Conservation (phyloP, 2,797 vertebrate genomes). For the Pangasius larnaudii region DNA sequence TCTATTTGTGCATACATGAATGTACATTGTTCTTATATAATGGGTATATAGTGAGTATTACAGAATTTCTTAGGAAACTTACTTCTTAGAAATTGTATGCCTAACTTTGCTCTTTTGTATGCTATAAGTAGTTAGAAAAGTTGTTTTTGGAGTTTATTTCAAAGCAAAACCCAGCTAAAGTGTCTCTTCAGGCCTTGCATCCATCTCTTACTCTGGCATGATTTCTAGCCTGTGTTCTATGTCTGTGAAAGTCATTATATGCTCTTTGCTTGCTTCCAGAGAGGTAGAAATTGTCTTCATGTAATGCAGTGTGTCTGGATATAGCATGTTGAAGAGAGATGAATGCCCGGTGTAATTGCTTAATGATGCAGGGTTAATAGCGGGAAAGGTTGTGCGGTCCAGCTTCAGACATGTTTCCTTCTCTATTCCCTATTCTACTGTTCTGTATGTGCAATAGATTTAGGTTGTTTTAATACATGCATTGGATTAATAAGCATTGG, state of each 20-base stretch:
- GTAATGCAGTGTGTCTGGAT: conserved; percentile 7
- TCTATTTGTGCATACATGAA: not conserved
- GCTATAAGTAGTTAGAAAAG: not conserved
- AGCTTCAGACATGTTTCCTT: not conserved
- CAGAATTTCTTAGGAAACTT: not conserved
- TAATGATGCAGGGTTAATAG: not conserved
- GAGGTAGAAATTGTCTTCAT: conserved; percentile 68
- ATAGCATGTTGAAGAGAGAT: not conserved
- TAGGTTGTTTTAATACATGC: not conserved
- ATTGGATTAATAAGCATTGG: too few species aligned
- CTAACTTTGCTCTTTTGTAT: not conserved
- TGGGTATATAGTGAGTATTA: not conserved
- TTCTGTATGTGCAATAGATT: not conserved
- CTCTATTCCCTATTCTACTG: not conserved
- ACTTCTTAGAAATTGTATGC: not conserved
- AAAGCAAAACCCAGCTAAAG: not conserved
- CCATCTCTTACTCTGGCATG: conserved; percentile 22
- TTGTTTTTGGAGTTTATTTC: conserved; percentile 12
- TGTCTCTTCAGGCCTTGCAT: not conserved
- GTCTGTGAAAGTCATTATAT: conserved; percentile 68
- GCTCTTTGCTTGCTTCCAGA: conserved; percentile 22
- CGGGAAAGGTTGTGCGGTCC: not conserved
- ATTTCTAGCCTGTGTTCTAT: conserved; percentile 36
- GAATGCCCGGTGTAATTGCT: not conserved
- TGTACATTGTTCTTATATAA: not conserved